Percentiles rank a stretch among this genome's conserved stretches.
Evolutionary conservation across 2,797 vertebrate species (phyloP).

Genomic region (Betta splendens): DNA sequence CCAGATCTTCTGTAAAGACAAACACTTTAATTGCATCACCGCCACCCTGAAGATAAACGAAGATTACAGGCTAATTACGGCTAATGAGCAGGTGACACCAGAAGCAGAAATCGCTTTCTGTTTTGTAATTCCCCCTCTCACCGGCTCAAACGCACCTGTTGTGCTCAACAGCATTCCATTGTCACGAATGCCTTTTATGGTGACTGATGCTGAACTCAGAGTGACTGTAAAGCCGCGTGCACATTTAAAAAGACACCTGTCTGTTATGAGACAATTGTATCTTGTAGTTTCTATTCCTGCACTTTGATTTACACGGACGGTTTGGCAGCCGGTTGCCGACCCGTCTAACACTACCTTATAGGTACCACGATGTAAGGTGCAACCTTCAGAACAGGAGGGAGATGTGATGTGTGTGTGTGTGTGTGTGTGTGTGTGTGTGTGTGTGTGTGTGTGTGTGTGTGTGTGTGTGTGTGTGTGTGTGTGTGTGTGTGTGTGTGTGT

Average conservation of each 20-base stretch:
- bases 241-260: conserved; percentile 48
- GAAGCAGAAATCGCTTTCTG: conserved; percentile 23
- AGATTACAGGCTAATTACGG: conserved; percentile 9
- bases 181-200: conserved; percentile 30
- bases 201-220: conserved; percentile 39
- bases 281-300: conserved; percentile 56
- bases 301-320: conserved; percentile 69
- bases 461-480: conserved; percentile 22
- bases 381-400: conserved; percentile 40
- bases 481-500: conserved; percentile 8
- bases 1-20: conserved; percentile 4
- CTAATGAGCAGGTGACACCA: neutral
- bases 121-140: conserved; percentile 18
- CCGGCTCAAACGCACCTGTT: conserved; percentile 29
- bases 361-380: conserved; percentile 66
- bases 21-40: conserved; percentile 66
- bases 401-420: conserved; percentile 20
- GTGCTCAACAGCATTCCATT: conserved; percentile 37
- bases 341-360: conserved; percentile 70
- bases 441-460: conserved; percentile 22
- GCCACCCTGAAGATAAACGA: neutral
- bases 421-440: conserved; percentile 12
- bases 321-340: conserved; percentile 69
- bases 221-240: conserved; percentile 51
- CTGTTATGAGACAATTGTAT: conserved; percentile 39